Base-by-base conservation (phyloP, 2,888 invertebrate species). In the Noctua janthe region DNA sequence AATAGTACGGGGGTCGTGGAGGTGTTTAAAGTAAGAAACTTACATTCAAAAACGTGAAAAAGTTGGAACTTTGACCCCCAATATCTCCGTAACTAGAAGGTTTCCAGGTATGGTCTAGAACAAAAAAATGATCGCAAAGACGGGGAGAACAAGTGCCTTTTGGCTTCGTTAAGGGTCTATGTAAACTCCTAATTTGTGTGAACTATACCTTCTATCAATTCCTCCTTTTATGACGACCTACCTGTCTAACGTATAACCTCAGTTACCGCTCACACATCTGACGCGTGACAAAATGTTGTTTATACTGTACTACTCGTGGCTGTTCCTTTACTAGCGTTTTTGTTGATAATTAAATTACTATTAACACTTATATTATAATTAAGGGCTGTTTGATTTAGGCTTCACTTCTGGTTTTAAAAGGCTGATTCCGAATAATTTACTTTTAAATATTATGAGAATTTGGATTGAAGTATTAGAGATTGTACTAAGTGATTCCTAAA, bases 231-330 rank as follows among this genome's bases (percentile, higher is more conserved):
- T 56, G 47, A n/a, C 6, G 15, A 54, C 59, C 15, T 29, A 54
- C 67, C 67, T 71, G 71, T 79, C 67, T 71, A 17, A 66, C 1
- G 17, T 71, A 76, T 87, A 79, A 87, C 75, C 75, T 79, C 56
- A 69, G 29, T 20, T 13, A 13, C 70, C 62, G 62, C 56, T 71
- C 78, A 62, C 78, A 62, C 71, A 72, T 77, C 54, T 10, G 20
- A 80, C 59, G 76, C 70, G 76, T 85, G 84, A 83, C 80, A 76
- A 76, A 71, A 71, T 83, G 66, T 74, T 71, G 71, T 83, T 76
- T 70, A 76, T 39, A 75, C 39, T 75, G 47, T 72, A 43, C 59
- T 78, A 15, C 62, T 17, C 35, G 69, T 72, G 39, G 66, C 29
- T 29, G 64, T 29, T 39, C 29, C 39, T 71, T 47, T 39, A 51